Evolutionary conservation across 2,888 invertebrate genomes (phyloP), one percentile per base, ranked within the genome.

Genomic region (Zaprionus lineosus): DNA sequence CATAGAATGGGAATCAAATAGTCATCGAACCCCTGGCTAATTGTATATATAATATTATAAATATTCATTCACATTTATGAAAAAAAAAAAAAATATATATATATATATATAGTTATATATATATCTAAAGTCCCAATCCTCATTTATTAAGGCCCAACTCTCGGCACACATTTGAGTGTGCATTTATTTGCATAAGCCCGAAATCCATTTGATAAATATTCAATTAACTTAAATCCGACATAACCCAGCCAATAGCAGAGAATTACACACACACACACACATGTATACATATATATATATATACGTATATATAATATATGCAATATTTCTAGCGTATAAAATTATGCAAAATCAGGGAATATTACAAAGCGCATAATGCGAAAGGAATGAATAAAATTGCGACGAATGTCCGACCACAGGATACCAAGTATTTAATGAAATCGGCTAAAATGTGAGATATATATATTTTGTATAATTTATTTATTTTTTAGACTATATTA

Each of bases 141-240:
- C 29, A 60, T 69, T 77, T 53, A 59, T 62, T 73, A 60, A 77
- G 68, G 37, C 59, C 24, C n/a, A 57, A 40, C 53, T 65, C 53
- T 72, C 26, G 50, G 33, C 39, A 65, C 56, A 55, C 58, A 75
- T 62, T 83, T n/a, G n/a, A n/a, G n/a, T 71, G 28, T 36, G 53
- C 33, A 55, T 61, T 63, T 75, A 77, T 84, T 76, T 73, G 70
- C 82, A 84, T 81, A 73, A 81, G 73, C 73, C 61, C 31, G 7
- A 47, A 61, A 57, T 66, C 46, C 50, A 61, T 57, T 77, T 81
- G 82, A 78, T 78, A 84, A 84, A 84, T 84, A 84, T 84, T 78
- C 78, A 73, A 78, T 78, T 78, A 77, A 34, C 39, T 65, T 57
- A 48, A 50, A 33, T 55, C 16, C 21, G 14, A 34, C 37, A 31